Percentiles rank a stretch among this genome's conserved stretches.
phyloP scores from a whole-genome alignment of 2,113 vertebrate genomes.

The Henicopernis longicauda region DNA sequence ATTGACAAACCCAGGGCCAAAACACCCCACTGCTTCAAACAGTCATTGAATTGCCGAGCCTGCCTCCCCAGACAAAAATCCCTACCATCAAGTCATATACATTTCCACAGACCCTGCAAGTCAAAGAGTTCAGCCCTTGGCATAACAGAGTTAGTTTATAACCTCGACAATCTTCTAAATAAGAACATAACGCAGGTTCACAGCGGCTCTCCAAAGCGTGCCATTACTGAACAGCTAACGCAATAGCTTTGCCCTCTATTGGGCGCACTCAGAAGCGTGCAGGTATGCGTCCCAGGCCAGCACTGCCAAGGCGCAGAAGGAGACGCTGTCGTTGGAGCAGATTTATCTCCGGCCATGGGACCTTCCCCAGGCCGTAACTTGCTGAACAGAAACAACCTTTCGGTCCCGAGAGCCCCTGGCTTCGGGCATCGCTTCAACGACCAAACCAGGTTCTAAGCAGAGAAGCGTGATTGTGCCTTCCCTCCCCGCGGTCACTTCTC shows the following conservation, averaged over 20 bases:
- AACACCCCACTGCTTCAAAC: neutral
- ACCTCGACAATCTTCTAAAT: neutral
- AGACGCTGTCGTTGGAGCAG: neutral
- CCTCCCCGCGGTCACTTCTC: no score
- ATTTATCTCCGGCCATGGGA: fast-evolving
- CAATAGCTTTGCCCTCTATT: neutral
- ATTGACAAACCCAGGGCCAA: neutral
- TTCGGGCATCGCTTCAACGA: neutral
- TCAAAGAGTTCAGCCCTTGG: neutral
- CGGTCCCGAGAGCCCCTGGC: neutral
- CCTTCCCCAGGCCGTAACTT: neutral
- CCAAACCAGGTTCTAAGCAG: neutral
- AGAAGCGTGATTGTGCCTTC: fast-evolving
- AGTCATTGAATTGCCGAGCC: neutral
- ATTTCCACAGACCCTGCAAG: neutral
- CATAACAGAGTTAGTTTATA: neutral
- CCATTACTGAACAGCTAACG: neutral
- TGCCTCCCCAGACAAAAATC: neutral
- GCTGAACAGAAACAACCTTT: neutral
- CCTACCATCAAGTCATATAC: neutral
- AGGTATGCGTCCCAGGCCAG: neutral
- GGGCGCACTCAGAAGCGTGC: neutral
- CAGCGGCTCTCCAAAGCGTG: neutral
- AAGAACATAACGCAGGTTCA: neutral
- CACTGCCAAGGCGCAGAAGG: neutral